These are phyloP conservation scores for Condylostylus longicornis DNA, from an alignment of 1,140 invertebrate genomes.

Conservation along the genomic window DNA sequence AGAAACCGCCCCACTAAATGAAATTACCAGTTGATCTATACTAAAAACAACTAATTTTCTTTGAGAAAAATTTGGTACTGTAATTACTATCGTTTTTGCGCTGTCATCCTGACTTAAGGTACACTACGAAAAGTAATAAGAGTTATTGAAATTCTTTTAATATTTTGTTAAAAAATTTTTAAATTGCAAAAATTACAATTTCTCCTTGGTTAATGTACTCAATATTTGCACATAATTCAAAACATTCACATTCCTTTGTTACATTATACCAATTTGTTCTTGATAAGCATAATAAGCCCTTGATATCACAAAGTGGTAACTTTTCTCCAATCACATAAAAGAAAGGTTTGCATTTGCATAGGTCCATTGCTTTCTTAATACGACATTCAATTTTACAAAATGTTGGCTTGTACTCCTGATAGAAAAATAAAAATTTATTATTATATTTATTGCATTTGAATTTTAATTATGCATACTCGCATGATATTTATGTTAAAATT, in stretches of 20 bases:
- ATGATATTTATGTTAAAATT: no score
- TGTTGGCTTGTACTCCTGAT: constrained; percentile 19
- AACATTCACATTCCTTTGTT: constrained; percentile 13
- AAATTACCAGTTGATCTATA: constrained; percentile 25
- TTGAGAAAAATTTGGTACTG: constrained; percentile 22
- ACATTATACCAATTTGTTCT: constrained; percentile 15
- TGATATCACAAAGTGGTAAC: constrained; percentile 13
- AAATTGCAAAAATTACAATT: no score
- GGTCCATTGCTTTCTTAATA: constrained; percentile 13
- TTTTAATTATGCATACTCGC: not conserved
- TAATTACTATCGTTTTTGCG: constrained; percentile 16
- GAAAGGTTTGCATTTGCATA: constrained; percentile 23
- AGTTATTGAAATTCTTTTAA: not conserved
- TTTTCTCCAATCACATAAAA: constrained; percentile 17
- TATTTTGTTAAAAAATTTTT: no score
- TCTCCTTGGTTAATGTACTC: constrained; percentile 11
- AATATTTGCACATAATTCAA: constrained; percentile 17
- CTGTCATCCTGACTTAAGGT: constrained; percentile 16
- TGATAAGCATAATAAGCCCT: constrained; percentile 18
- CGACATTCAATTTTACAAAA: constrained; percentile 25
- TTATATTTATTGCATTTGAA: not conserved
- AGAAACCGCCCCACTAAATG: constrained; percentile 25
- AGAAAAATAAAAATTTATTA: not conserved
- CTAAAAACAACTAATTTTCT: constrained; percentile 26
- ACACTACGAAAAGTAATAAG: not conserved